A percentile compares a stretch with the other conserved stretches of the same genome.
phyloP scores from a whole-genome alignment of 1,140 invertebrate species.

The Belonocnema kinseyi region DNA sequence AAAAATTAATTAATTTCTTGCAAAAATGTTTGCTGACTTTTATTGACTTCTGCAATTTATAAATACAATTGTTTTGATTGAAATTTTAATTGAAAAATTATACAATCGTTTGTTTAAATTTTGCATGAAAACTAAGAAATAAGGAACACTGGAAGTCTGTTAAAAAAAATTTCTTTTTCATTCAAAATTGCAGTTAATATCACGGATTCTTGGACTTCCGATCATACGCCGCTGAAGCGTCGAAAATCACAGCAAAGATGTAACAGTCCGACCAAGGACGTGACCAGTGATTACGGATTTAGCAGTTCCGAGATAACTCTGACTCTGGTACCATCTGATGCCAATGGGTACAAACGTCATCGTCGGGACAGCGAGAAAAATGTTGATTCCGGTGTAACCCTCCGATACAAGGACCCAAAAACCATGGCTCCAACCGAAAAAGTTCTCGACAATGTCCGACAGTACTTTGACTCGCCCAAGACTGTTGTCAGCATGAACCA shows the following conservation, averaged over 20 bases:
- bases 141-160: no score
- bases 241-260: conserved; percentile 3
- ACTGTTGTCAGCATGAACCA: neutral
- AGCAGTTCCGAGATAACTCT: conserved; percentile 52
- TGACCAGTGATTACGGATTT: conserved; percentile 44
- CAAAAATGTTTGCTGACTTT: no score
- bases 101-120: no score
- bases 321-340: conserved; percentile 41
- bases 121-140: no score
- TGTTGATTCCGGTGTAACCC: neutral
- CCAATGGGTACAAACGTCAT: conserved; percentile 21
- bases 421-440: neutral
- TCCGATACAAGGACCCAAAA: conserved; percentile 4
- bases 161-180: neutral
- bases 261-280: conserved; percentile 33
- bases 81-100: no score
- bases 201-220: conserved; percentile 11
- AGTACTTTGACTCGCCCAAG: neutral
- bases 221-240: conserved; percentile 18
- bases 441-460: neutral
- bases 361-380: conserved; percentile 17
- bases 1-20: no score
- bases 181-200: neutral
- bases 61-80: no score
- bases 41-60: no score